Conservation (phyloP, 1,140 invertebrate genomes). For the Aricia agestis region DNA sequence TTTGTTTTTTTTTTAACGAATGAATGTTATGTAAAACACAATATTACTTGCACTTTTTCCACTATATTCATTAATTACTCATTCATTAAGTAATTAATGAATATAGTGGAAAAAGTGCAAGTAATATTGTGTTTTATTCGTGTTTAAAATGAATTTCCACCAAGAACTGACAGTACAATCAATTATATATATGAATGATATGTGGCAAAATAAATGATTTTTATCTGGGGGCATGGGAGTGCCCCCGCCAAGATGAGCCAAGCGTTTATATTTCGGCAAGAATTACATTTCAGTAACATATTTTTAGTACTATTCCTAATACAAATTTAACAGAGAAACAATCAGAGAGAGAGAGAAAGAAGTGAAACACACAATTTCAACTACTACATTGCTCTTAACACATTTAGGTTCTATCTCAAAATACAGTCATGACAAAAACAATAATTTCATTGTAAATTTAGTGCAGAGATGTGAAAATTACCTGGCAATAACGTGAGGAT, state of each 20-base stretch:
- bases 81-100: no score
- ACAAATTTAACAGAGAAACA: not conserved
- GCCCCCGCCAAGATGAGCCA: no score
- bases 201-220: not conserved
- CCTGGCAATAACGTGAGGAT: slow-evolving; percentile 82
- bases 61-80: no score
- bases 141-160: no score
- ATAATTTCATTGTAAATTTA: slow-evolving; percentile 1
- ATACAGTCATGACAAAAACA: slow-evolving; percentile 14
- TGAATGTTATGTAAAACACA: not conserved
- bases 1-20: not conserved
- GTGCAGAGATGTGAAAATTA: slow-evolving; percentile 44
- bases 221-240: no score
- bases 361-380: not conserved
- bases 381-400: not conserved
- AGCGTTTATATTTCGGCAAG: not conserved
- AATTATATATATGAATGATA: no score
- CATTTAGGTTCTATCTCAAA: slow-evolving; percentile 13
- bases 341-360: not conserved
- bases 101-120: no score
- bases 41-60: no score
- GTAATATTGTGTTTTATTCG: no score
- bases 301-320: not conserved
- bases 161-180: no score
- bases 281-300: not conserved